Percentiles rank a stretch among this genome's conserved stretches.
Evolutionary conservation across 2,113 vertebrate species (phyloP).

Genomic region (Zootoca vivipara): DNA sequence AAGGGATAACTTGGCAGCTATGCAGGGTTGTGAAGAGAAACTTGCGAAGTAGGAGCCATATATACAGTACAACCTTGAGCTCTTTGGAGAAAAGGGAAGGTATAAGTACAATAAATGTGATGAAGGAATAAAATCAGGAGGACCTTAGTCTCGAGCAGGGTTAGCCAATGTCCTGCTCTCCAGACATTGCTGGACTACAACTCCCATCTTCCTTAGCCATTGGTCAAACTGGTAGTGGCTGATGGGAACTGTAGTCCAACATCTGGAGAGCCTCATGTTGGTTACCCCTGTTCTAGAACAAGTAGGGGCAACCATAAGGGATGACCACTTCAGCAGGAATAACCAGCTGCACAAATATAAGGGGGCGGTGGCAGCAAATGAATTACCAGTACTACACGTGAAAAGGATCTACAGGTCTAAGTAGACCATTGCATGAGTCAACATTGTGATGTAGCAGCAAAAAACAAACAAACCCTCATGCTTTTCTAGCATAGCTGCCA

Average conservation of each 20-base stretch:
- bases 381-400: too few species aligned
- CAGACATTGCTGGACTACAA: not conserved
- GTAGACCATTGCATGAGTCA: too few species aligned
- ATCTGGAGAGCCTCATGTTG: not conserved
- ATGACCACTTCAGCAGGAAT: too few species aligned
- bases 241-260: not conserved
- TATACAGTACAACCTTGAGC: not conserved
- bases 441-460: too few species aligned
- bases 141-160: not conserved
- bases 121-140: not conserved
- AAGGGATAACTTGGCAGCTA: too few species aligned
- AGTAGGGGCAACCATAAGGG: too few species aligned
- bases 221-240: not conserved
- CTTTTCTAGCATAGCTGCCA: too few species aligned
- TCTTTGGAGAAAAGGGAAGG: not conserved
- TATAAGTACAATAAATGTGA: not conserved
- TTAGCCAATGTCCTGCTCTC: not conserved
- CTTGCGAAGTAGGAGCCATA: not conserved
- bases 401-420: too few species aligned
- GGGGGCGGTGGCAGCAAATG: too few species aligned
- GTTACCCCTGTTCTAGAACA: not conserved
- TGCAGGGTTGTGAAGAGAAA: not conserved
- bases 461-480: too few species aligned
- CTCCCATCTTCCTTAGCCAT: not conserved
- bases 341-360: too few species aligned